Evolutionary conservation across 2,888 invertebrate species (phyloP).

Genomic region (Lottia gigantea): DNA sequence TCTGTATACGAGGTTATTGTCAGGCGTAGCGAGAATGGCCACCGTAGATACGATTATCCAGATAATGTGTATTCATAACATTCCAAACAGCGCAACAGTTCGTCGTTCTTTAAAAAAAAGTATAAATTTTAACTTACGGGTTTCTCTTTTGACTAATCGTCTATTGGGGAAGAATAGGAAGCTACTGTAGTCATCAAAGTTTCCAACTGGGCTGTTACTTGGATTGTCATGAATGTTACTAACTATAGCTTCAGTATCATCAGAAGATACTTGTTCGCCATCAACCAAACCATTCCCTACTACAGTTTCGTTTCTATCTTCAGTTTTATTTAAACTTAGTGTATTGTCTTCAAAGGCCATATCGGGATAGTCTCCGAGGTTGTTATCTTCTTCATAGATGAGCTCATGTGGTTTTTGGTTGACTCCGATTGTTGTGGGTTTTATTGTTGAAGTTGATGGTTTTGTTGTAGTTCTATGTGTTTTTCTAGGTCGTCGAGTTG

Average conservation of each 20-base stretch:
- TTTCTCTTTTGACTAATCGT: neutral
- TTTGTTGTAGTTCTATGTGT: conserved; percentile 9
- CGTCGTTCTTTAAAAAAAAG: no score
- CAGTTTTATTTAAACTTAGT: neutral
- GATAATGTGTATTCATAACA: neutral
- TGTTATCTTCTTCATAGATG: neutral
- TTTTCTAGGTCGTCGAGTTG: conserved; percentile 5
- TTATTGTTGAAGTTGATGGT: neutral
- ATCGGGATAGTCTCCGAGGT: neutral
- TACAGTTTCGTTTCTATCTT: neutral
- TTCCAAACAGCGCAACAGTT: neutral
- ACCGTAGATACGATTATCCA: no score
- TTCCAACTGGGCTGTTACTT: no score
- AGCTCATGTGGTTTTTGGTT: neutral
- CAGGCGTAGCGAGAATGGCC: no score
- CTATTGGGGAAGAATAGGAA: neutral
- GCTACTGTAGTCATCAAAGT: neutral
- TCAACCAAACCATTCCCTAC: neutral
- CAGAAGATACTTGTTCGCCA: neutral
- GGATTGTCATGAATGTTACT: no score
- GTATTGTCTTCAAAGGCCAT: neutral
- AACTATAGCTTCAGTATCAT: neutral
- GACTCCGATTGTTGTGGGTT: neutral
- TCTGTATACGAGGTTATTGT: no score
- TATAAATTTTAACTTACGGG: neutral